Conservation (phyloP, 37 sponge, comb jelly and placozoan species). For the Beroe ovata region DNA sequence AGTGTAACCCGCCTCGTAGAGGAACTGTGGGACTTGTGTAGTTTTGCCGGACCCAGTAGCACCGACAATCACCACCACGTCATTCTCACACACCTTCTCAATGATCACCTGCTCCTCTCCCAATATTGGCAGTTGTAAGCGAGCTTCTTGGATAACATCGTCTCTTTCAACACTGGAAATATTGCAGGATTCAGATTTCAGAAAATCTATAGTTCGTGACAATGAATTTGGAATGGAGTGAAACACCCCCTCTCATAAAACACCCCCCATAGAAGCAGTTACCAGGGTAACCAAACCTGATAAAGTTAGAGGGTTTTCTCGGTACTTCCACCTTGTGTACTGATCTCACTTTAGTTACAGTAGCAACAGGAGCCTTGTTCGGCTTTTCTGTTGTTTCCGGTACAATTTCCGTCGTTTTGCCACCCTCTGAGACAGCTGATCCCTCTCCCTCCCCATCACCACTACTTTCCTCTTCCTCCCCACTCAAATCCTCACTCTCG, state of each 20-base stretch:
- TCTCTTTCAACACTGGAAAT: slow-evolving; percentile 48
- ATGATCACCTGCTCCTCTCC: slow-evolving; percentile 85
- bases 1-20: slow-evolving; percentile 89
- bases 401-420: too few species aligned
- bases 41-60: slow-evolving; percentile 97
- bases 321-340: not conserved
- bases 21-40: slow-evolving; percentile 96
- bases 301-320: slow-evolving; percentile 22
- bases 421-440: too few species aligned
- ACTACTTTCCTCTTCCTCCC: too few species aligned
- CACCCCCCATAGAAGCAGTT: too few species aligned
- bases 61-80: slow-evolving; percentile 82
- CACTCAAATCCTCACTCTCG: not conserved
- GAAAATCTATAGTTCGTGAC: too few species aligned
- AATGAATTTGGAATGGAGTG: too few species aligned
- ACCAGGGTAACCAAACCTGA: too few species aligned
- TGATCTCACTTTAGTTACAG: not conserved
- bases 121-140: slow-evolving; percentile 83
- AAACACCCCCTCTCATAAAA: too few species aligned
- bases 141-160: slow-evolving; percentile 70
- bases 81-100: slow-evolving; percentile 78
- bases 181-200: too few species aligned
- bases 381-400: not conserved
- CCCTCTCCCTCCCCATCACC: too few species aligned
- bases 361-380: not conserved